Percentiles rank a stretch among this genome's conserved stretches.
phyloP scores from a whole-genome alignment of 2,888 invertebrate genomes.

The Acronicta alni region DNA sequence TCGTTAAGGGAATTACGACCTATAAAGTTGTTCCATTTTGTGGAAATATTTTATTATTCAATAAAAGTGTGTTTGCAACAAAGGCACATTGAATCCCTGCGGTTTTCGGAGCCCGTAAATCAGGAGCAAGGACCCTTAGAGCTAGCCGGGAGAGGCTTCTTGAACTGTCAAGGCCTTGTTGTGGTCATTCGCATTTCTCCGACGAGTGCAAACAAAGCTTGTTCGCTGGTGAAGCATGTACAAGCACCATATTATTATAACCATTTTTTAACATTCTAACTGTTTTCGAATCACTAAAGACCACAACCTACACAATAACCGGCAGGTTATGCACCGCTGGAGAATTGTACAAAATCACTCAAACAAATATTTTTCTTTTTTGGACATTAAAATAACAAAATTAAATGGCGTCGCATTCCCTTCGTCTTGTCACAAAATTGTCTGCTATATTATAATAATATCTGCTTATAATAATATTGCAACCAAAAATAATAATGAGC shows the following conservation, averaged over 20 bases:
- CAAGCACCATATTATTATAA: constrained; percentile 9
- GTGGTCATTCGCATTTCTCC: constrained; percentile 78
- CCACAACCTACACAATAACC: too few relatives aligned
- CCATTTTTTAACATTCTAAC: too few relatives aligned
- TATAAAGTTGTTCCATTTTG: constrained; percentile 86
- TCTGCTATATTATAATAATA: too few relatives aligned
- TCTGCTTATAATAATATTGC: constrained; percentile 3
- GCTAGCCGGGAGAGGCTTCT: constrained; percentile 77
- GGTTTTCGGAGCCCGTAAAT: constrained; percentile 86
- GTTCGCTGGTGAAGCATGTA: constrained; percentile 46
- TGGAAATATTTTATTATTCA: constrained; percentile 87
- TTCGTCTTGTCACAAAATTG: constrained; percentile 5
- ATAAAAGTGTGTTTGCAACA: constrained; percentile 85
- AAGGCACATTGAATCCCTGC: constrained; percentile 86
- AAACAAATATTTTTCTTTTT: too few relatives aligned
- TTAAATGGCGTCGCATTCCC: too few relatives aligned
- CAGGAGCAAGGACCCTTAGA: constrained; percentile 83
- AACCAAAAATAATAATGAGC: constrained; percentile 50
- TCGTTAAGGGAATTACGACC: constrained; percentile 84
- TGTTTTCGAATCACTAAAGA: too few relatives aligned
- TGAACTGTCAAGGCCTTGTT: constrained; percentile 85
- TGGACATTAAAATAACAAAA: too few relatives aligned
- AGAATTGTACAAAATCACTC: too few relatives aligned
- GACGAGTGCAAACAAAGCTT: constrained; percentile 71
- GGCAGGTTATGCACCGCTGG: too few relatives aligned